These are phyloP conservation scores for Luidia sarsii DNA, from an alignment of 53 echinoderm and acorn worm genomes.

Conservation along the genomic window DNA sequence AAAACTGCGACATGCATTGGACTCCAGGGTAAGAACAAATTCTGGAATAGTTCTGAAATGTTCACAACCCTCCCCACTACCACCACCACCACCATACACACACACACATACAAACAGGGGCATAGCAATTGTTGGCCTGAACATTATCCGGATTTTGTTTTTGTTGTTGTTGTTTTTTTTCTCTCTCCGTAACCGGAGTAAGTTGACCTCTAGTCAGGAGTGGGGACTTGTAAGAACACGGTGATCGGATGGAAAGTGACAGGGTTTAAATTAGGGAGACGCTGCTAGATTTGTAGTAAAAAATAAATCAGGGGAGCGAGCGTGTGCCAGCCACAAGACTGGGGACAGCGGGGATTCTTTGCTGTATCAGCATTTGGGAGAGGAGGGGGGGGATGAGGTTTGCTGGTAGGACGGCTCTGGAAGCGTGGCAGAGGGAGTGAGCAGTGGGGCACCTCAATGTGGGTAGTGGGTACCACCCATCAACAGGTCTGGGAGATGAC, in stretches of 20 bases:
- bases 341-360: slow-evolving; percentile 16
- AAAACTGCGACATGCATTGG: too few relatives aligned
- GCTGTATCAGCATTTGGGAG: slow-evolving; percentile 39
- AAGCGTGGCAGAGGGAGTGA: slow-evolving; percentile 29
- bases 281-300: too few relatives aligned
- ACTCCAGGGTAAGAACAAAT: neutral
- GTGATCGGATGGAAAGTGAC: slow-evolving; percentile 37
- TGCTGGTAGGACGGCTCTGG: too few relatives aligned
- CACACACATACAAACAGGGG: too few relatives aligned
- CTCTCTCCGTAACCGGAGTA: slow-evolving; percentile 27
- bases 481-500: slow-evolving; percentile 39
- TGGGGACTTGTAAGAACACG: too few relatives aligned
- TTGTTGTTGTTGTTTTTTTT: too few relatives aligned
- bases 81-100: slow-evolving; percentile 11
- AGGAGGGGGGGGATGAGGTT: too few relatives aligned
- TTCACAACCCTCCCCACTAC: neutral
- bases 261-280: slow-evolving; percentile 1
- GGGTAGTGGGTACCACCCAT: slow-evolving; percentile 22
- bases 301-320: too few relatives aligned
- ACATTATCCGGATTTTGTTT: slow-evolving; percentile 23
- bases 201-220: slow-evolving; percentile 26
- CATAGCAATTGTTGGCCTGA: too few relatives aligned
- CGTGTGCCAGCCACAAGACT: slow-evolving; percentile 44
- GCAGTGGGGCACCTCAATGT: slow-evolving; percentile 47
- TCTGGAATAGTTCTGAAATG: neutral